Evolutionary conservation across 1,140 invertebrate species (phyloP), one percentile per base, ranked within the genome.

Genomic region (Cardiocondyla obscurior): DNA sequence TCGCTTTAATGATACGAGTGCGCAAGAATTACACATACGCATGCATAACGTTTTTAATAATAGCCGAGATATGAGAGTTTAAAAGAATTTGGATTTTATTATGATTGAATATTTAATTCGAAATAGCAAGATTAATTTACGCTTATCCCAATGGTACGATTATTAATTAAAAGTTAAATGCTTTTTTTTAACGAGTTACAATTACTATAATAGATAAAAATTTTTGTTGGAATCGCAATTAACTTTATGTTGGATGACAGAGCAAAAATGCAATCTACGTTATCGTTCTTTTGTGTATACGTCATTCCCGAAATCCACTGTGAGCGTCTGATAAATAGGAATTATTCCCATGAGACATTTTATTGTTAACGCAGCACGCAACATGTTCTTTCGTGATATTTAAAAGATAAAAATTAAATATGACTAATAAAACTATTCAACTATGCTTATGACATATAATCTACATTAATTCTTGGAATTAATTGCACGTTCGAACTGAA

Each of bases 181-280:
- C n/a, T n/a, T n/a, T n/a, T n/a, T n/a, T n/a, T n/a, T n/a, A n/a
- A n/a, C 14, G 0, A 57, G 57, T n/a, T n/a, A 16, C 1, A 22
- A 73, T 76, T 44, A 76, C 7, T n/a, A 4, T 46, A 62, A 76
- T 76, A 44, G 1, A 76, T 46, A 16, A 22, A 46, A 46, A 3
- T 39, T 14, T 28, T 72, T 0, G 5, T 30, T 12, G 0, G 6
- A 64, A 64, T 46, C 0, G 12, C n/a, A n/a, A 62, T 36, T 2
- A 30, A 55, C 6, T 73, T 42, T 58, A n/a, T 16, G 4, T 46
- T 46, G 25, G 14, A 46, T 46, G 25, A 30, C 8, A 12, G 44
- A 49, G 19, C 19, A 33, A 25, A 64, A 8, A 76, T 64, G 14
- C 7, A 14, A 76, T 25, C 53, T 62, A 46, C 12, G 14, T 72